Evolutionary conservation across 1,140 invertebrate species (phyloP), one percentile per base, ranked within the genome.

Genomic region (Calephelis virginiensis): DNA sequence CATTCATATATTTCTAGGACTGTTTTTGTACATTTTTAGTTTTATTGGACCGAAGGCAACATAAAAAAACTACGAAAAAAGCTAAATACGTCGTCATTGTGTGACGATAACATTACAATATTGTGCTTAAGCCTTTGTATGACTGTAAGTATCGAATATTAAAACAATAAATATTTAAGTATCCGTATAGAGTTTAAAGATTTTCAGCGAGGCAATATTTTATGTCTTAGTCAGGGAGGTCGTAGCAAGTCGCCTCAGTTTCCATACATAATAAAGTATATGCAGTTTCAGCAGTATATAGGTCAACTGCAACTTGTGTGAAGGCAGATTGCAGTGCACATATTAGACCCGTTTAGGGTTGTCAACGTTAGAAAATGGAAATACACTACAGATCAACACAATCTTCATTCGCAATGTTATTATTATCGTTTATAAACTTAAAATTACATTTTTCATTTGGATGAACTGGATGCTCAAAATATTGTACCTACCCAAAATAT

Each of bases 261-360:
- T 61, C 70, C 70, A 74, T 76, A 76, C 69, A 76, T 76, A 71
- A 74, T 76, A 74, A 74, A 76, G 53, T 72, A 70, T 69, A 71
- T 76, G 74, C 71, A 73, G 64, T 71, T 71, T 67, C 68, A 63
- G 64, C 48, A 38, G 72, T 72, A 76, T 74, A 76, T 74, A 70
- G 72, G 75, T 74, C 72, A 70, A 72, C 66, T 67, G 53, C 70
- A 69, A 38, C 69, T 69, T 62, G 72, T 67, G 68, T 64, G 72
- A 49, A 68, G 65, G 64, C 56, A 73, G 67, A 71, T 74, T 69
- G 66, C 47, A 63, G 69, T 50, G 69, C 70, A 71, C 68, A 70
- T 74, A 74, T 74, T 74, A 73, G 65, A 71, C 63, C 50, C 50
- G 63, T 45, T 65, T 43, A 65, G 63, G 53, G 53, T 59, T 59